Base-by-base conservation (phyloP, 2,888 invertebrate genomes). In the Augochlorella aurata region DNA sequence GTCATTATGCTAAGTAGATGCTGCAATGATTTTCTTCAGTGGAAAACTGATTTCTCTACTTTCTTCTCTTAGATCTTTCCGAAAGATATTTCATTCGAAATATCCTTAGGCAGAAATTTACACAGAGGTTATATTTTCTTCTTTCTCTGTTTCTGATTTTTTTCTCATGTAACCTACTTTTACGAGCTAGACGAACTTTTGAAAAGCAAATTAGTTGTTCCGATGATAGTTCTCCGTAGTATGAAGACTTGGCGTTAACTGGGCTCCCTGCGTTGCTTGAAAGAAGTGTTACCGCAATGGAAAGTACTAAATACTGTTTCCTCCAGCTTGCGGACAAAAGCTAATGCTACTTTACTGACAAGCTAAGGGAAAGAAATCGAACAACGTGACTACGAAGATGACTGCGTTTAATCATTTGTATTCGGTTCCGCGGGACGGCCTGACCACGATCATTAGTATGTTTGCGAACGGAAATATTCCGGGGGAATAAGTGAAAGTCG, bases 401-500 rank as follows among this genome's bases (percentile, higher is more conserved):
- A n/a, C 18, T 45, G 63, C 38, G 14, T 81, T 81, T 77, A 77
- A 29, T 29, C 29, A 68, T 52, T 29, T 45, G 44, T 52, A 29
- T 67, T 72, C 29, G 44, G 24, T 7, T 65, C 44, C 24, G 16
- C 44, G 49, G n/a, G 45, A 58, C 63, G n/a, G 21, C 63, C 2
- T 68, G 52, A 71, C 71, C 61, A 44, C 67, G 49, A 58, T 71
- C 67, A 68, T 77, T 49, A 77, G 69, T 4, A 54, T 24, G 16
- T 76, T 81, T 65, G 72, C 76, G 68, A 63, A 67, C 68, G 82
- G 71, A 68, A 83, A 77, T 74, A 66, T 81, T 54, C 68, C 58
- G 72, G 45, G 77, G 71, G 65, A 75, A 52, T 73, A 16, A 74
- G 83, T 82, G 83, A 82, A 83, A 82, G 83, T 69, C 50, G 49